phyloP scores from a whole-genome alignment of 2,888 invertebrate species.

The Cabera pusaria region DNA sequence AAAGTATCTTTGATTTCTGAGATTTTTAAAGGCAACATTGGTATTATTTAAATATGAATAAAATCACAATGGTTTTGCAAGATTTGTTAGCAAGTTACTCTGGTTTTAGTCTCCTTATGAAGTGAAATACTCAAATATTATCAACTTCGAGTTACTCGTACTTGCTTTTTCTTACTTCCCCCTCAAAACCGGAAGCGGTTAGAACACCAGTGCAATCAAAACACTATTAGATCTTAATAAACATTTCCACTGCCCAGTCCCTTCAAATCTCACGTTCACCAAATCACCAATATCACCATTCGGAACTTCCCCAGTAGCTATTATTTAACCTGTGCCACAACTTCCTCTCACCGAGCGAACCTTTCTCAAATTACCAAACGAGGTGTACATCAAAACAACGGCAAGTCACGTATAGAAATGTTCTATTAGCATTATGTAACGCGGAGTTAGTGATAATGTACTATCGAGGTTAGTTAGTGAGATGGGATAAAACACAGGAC shows the following conservation, averaged over 20 bases:
- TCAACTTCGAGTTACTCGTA: too few species aligned
- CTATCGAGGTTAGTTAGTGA: constrained; percentile 25
- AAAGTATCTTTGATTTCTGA: too few species aligned
- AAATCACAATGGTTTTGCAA: too few species aligned
- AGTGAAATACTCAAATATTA: too few species aligned
- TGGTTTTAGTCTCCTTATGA: too few species aligned
- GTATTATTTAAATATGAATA: too few species aligned
- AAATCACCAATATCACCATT: not conserved
- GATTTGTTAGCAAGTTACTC: too few species aligned
- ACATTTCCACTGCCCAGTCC: not conserved
- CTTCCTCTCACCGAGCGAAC: constrained; percentile 24
- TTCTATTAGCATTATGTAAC: constrained; percentile 32
- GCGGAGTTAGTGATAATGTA: not conserved
- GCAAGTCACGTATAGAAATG: constrained; percentile 29
- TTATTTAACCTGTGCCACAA: constrained; percentile 3
- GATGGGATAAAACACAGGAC: too few species aligned
- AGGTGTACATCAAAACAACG: constrained; percentile 33
- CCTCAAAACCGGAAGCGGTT: too few species aligned
- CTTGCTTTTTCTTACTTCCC: too few species aligned
- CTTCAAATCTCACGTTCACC: constrained; percentile 7
- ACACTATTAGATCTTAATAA: not conserved
- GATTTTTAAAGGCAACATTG: too few species aligned
- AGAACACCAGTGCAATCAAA: too few species aligned
- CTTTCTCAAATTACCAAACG: constrained; percentile 29
- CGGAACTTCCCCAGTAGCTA: not conserved